Evolutionary conservation across 2,797 vertebrate genomes (phyloP).

Genomic region (Lepus oiostolus): DNA sequence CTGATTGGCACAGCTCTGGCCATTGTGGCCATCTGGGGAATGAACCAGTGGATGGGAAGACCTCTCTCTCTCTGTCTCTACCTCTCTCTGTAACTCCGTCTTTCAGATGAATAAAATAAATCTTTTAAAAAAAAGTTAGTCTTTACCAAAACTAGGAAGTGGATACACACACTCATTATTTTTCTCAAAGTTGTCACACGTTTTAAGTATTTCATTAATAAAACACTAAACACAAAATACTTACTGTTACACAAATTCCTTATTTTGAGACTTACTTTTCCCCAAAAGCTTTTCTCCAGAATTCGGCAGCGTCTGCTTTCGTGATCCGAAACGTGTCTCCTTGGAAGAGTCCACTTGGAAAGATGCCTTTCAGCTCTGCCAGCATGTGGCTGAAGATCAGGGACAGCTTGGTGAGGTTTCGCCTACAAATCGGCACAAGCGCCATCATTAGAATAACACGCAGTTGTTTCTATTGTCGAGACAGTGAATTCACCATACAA

Average conservation of each 20-base stretch:
- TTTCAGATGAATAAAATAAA: no score
- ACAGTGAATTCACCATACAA: not conserved
- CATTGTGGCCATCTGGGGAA: no score
- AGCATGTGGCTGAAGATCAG: constrained; percentile 99
- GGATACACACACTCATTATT: not conserved
- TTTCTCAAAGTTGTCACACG: not conserved
- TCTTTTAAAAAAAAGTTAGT: not conserved
- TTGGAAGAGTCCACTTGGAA: constrained; percentile 97
- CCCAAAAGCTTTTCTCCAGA: constrained; percentile 97
- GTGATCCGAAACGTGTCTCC: constrained; percentile 99
- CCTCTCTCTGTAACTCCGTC: no score
- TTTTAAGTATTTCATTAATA: constrained; percentile 53
- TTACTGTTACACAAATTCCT: constrained; percentile 15
- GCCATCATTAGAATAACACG: not conserved
- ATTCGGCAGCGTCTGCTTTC: constrained; percentile 98
- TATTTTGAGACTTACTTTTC: constrained; percentile 94
- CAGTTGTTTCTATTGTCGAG: constrained; percentile 24
- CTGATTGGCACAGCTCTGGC: no score
- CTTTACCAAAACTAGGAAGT: constrained; percentile 39
- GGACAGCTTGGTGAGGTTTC: constrained; percentile 98
- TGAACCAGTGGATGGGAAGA: no score
- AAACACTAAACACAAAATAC: constrained; percentile 5
- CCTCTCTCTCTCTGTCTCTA: no score
- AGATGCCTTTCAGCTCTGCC: constrained; percentile 98
- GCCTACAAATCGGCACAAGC: constrained; percentile 88